These are phyloP conservation scores for Neodiprion fabricii DNA, from an alignment of 1,140 invertebrate species.

Conservation along the genomic window DNA sequence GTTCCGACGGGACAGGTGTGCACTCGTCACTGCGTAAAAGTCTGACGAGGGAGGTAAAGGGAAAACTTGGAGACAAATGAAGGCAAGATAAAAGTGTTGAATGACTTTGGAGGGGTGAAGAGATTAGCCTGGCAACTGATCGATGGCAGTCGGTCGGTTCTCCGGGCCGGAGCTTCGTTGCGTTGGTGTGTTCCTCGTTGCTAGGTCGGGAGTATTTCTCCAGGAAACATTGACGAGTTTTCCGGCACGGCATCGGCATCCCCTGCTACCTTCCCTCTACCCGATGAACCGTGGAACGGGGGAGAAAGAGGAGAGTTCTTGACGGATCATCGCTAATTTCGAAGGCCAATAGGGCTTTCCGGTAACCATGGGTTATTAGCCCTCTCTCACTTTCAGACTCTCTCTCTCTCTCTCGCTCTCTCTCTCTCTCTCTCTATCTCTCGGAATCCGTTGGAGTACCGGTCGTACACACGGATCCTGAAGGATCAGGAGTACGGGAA, in stretches of 20 bases:
- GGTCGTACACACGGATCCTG: not conserved
- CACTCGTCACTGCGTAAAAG: not conserved
- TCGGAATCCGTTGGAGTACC: not conserved
- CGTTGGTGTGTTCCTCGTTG: not conserved
- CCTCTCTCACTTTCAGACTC: not conserved
- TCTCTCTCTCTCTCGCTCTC: not conserved
- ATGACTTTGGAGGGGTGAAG: conserved; percentile 27
- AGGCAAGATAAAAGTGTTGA: conserved; percentile 20
- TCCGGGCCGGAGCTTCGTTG: not conserved
- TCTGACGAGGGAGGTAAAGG: conserved; percentile 15
- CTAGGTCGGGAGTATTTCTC: not conserved
- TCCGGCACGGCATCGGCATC: not conserved
- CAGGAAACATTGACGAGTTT: no score
- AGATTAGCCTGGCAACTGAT: conserved; percentile 23
- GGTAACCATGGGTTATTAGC: conserved; percentile 2
- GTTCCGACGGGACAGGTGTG: no score
- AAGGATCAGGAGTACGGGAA: not conserved
- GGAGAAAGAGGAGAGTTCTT: not conserved
- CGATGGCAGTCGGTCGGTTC: not conserved
- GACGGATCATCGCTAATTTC: conserved; percentile 17
- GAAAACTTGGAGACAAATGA: not conserved
- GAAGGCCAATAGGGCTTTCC: conserved; percentile 10
- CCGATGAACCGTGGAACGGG: not conserved
- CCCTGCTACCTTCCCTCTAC: not conserved
- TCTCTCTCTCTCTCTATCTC: not conserved